Evolutionary conservation across 2,797 vertebrate species (phyloP).

Genomic region (Vespertilio murinus): DNA sequence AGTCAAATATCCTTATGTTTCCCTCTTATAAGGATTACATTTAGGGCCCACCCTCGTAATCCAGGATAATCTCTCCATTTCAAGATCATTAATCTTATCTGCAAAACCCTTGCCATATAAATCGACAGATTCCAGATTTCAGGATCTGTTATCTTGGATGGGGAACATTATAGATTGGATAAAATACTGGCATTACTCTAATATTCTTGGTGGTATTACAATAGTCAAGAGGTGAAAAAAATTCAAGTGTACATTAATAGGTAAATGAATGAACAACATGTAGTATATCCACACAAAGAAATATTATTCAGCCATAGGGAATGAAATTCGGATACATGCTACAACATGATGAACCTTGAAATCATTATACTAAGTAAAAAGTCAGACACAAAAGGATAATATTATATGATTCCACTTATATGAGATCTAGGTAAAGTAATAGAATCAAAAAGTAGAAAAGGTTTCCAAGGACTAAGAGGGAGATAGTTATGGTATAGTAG

Average conservation of each 20-base stretch:
- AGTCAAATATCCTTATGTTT: neutral
- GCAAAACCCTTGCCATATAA: neutral
- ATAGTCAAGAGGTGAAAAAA: neutral
- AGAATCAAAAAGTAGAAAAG: neutral
- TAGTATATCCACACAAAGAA: neutral
- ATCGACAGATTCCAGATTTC: neutral
- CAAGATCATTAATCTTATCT: neutral
- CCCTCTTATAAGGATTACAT: neutral
- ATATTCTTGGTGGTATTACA: neutral
- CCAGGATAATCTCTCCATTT: neutral
- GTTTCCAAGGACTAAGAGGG: neutral
- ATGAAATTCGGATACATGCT: slow-evolving; percentile 19
- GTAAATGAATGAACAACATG: neutral
- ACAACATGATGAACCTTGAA: neutral
- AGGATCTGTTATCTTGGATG: neutral
- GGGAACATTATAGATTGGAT: neutral
- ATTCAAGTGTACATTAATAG: neutral
- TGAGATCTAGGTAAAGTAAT: neutral
- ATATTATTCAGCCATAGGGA: neutral
- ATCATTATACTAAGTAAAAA: neutral
- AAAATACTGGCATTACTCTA: neutral
- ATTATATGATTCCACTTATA: neutral
- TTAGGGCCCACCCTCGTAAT: neutral
- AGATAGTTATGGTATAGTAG: neutral
- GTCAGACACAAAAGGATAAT: neutral